Base-by-base conservation (phyloP, 2,888 invertebrate genomes). In the Limnephilus auricula region DNA sequence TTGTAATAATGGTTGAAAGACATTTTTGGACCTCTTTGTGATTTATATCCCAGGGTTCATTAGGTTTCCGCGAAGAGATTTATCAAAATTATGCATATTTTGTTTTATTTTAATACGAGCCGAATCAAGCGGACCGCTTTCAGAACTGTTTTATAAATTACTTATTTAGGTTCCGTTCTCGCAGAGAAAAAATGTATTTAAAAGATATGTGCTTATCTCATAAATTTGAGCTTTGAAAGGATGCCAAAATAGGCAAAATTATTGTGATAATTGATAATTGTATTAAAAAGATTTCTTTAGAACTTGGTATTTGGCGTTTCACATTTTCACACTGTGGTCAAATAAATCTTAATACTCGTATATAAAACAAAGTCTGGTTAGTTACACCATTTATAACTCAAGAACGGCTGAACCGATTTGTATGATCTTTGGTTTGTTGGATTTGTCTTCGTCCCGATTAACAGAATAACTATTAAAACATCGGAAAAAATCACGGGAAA, bases 71-170 rank as follows among this genome's bases (percentile, higher is more conserved):
- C 85, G 0, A 2, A 30, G 40, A 40, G 85, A 85, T 85, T 85
- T 40, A 85, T 85, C 85, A 85, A 85, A 85, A 85, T 85, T 85
- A 85, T 37, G 84, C 34, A 84, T n/a, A n/a, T 85, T 85, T n/a
- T 65, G n/a, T 65, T 65, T 65, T 65, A 65, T 65, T 65, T 65
- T 32, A 80, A 80, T 80, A 18, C 18, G 32, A 13, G 18, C 80
- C 31, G 80, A 80, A 31, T 32, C 31, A 80, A 32, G 31, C 30
- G 31, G 15, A 80, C 80, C 31, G 32, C 80, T 80, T 80, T 80
- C 80, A 80, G 31, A 80, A 80, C 32, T 80, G 30, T 32, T 80
- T 80, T 31, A 80, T 80, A 31, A 32, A 18, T 80, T 80, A 32
- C 32, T 80, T 80, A 80, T 80, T 80, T 80, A 18, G 15, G 80